Base-by-base conservation (phyloP, 2,113 vertebrate species). In the Columbina picui region DNA sequence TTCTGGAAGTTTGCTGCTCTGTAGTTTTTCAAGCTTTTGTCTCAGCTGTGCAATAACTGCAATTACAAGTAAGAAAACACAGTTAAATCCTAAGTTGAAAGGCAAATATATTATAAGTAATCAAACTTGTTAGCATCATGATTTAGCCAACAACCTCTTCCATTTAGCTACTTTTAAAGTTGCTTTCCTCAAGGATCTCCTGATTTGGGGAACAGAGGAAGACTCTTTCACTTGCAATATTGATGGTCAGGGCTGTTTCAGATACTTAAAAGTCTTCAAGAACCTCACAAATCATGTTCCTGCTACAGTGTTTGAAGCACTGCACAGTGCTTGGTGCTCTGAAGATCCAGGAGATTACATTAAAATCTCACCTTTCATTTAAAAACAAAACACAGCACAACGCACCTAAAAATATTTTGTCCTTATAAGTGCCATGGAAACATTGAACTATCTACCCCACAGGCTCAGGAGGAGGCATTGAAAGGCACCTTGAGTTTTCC, bases 1-100 rank as follows among this genome's bases (percentile, higher is more conserved):
- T 87, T 98, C 95, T 2, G 99, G 99, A 69, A 99, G 98, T 77
- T 98, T 98, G 12, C 98, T 98, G 61, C 93, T 97, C 93, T 99
- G 99, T 41, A 99, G 97, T 83, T 94, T 98, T 98, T 99, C 99
- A 97, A 99, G 98, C 90, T 99, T 99, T 97, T 99, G 99, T 74
- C 99, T 99, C 90, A 99, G 96, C 96, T 99, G 99, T 55, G 97
- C 97, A 97, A 99, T 98, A 97, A 99, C 99, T 99, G 96, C 74
- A 96, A 97, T 94, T 67, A 74, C 69, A 96, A 96, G 57, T 93
- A 96, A 67, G 29, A 84, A 94, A 61, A 94, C 21, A 94, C 38
- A 79, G 26, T 2, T 4, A 60, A 76, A 83, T 90, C 38, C 65
- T 47, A 87, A 83, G 19, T 1, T 57, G 59, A 17, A 85, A 84